Base-by-base conservation (phyloP, 2,113 vertebrate genomes). In the Agelaius tricolor region DNA sequence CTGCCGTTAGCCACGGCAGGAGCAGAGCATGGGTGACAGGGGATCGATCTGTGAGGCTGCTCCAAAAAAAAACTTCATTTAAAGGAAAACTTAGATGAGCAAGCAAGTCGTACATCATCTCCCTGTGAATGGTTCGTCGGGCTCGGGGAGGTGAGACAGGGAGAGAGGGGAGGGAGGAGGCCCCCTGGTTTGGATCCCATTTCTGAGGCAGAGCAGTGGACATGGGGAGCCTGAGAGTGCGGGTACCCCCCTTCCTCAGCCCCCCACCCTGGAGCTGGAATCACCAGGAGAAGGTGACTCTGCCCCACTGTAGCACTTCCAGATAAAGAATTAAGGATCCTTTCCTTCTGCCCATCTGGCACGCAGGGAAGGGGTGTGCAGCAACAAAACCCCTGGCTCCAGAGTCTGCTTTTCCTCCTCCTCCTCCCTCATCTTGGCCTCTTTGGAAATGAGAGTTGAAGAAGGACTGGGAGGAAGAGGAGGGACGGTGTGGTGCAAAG, bases 311-410 rank as follows among this genome's bases (percentile, higher is more conserved):
- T 71, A 43, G 6, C 9, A 24, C 93, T 92, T 96, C 93, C 96
- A 95, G 92, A 96, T 97, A 93, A 98, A 97, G 97, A 97, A 97
- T 98, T 95, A 97, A 30, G 57, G 94, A 89, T 96, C 59, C 95
- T 98, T 98, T 98, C 95, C 96, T 91, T 94, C 97, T 57, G 95
- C 96, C 96, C 98, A 97, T 98, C 98, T 98, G 98, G 97, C 35
- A 39, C 6, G 0, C 71, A 17, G 47, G 79, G 93, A 97, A 95
- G 97, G 97, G 97, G 91, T 96, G 97, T 58, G 97, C 74, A 24
- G 94, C 96, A 97, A 96, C 75, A 87, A 96, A 97, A 96, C 78
- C 91, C 87, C 78, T 46, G 2, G 87, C 96, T 97, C 93, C 7
- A 10, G 91, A 52, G 12, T 8, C 79, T 88, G 28, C 43, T 88